Evolutionary conservation across 2,888 invertebrate genomes (phyloP), one percentile per base, ranked within the genome.

Genomic region (Aleiodes leptofemur): DNA sequence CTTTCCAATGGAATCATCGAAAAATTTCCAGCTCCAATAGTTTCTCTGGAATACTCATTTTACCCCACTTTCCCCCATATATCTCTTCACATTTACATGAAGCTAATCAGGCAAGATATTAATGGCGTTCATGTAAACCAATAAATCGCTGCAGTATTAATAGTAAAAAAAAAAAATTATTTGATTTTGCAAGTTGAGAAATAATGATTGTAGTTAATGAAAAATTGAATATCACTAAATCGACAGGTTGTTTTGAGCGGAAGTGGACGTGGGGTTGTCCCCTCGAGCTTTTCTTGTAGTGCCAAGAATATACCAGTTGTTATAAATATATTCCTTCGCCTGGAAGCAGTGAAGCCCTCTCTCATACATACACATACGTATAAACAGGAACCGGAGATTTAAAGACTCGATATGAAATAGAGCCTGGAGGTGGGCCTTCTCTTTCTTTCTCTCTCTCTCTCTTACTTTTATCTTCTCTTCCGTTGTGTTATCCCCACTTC

Each of bases 341-440:
- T 73, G 55, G 73, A 55, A 73, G 73, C 70, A 72, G 64, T 55
- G 73, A 66, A 66, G 72, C 53, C 7, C 43, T 43, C 57, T 50
- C 64, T 34, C 8, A 69, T 23, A 69, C 70, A 73, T 83, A 83
- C 1, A 43, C 11, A 43, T 3, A 43, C 43, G 3, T 8, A 43
- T 11, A 43, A 43, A 43, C 43, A 43, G 43, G 43, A 43, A 43
- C 83, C 83, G 84, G 83, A 85, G 86, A 86, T 86, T 85, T 83
- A 83, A 83, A 84, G 83, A 83, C 82, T 85, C 83, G 86, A 86
- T 86, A 85, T 85, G 81, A 82, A 82, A 81, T 79, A 78, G 80
- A 81, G 81, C 80, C 81, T 69, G 76, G 76, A 79, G 79, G 73
- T 55, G 73, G 73, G 48, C 56, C 64, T 38, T 14, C 31, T 56